Base-by-base conservation (phyloP, 2,888 invertebrate species). In the Drosophila neutralis region DNA sequence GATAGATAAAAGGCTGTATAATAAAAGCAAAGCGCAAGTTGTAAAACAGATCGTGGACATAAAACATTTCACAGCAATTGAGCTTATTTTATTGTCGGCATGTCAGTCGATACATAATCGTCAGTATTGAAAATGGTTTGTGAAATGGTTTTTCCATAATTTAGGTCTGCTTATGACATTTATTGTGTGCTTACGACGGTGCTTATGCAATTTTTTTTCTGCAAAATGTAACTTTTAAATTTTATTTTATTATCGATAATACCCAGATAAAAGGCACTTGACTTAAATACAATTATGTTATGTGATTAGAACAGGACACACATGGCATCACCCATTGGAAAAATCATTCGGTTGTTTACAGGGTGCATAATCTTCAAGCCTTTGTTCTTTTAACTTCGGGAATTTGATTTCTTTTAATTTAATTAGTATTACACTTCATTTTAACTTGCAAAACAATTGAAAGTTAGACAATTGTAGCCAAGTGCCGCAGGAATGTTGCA, bases 401-500 rank as follows among this genome's bases (percentile, higher is more conserved):
- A 51, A 29, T 6, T 13, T 21, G 21, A 8, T 24, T 18, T 4
- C 21, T 18, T 6, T 10, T 13, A 35, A 21, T 65, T 65, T 45
- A n/a, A 45, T 36, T 52, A 65, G 13, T 18, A 24, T 35, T 29
- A 7, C 10, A 7, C 35, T n/a, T 27, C 11, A 48, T 27, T 67
- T 36, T 24, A 11, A 38, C 31, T 36, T 33, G 24, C 18, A 40
- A 27, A 35, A 35, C 21, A 54, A 24, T 54, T 21, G 35, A 10
- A 53, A n/a, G 11, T 13, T 27, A 18, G 15, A 35, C 29, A 27
- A 15, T 31, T 24, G n/a, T n/a, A 31, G 13, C 18, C 36, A 61
- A 60, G 13, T n/a, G 57, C 29, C 57, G 8, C 15, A 40, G n/a
- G 29, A 56, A 38, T 15, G 45, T 57, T 31, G n/a, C 21, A 24